Evolutionary conservation across 2,888 invertebrate species (phyloP), one percentile per base, ranked within the genome.

Genomic region (Oxyscelio sp.): DNA sequence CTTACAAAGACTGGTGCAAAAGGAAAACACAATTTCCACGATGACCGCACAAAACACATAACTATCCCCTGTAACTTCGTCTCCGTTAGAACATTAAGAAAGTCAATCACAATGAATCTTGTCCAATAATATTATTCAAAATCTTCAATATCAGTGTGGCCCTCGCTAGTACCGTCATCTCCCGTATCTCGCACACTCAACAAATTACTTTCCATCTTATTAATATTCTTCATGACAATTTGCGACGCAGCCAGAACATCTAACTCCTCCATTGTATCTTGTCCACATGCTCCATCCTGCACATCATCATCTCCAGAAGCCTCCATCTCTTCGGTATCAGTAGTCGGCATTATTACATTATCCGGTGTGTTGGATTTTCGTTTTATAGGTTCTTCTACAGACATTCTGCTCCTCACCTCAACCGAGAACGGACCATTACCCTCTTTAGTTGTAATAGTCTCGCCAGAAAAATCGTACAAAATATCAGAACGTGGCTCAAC

Each of bases 371-470:
- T 61, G 1, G 58, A 22, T 6, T 58, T 81, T 56, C 22, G 43
- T 17, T 73, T 15, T n/a, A 9, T 31, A 4, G 9, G 81, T 54
- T 27, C 86, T 17, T 88, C 86, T 15, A 87, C n/a, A 0, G 92
- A 92, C 90, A 94, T 90, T 83, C 92, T 91, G 75, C 92, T 93
- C 71, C 94, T 89, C 0, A 93, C 87, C 68, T 94, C 94, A 1
- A 92, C 84, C 2, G 94, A 94, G 38, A 94, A 94, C 0, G 94
- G 94, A 0, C 94, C 94, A 43, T 94, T 91, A 4, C 94, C 94
- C 61, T 94, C 94, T 68, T 93, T 94, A 0, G 94, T 93, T 0
- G 90, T 94, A 19, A 93, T 91, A 11, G 92, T 93, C 19, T 93
- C 93, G 0, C 92, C 93, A 31, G 89, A 88, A 31, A 92, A 92